A percentile compares a stretch with the other conserved stretches of the same genome.
These are phyloP conservation scores for Netelia fuscicornis DNA, from an alignment of 2,888 invertebrate species.

Conservation along the genomic window DNA sequence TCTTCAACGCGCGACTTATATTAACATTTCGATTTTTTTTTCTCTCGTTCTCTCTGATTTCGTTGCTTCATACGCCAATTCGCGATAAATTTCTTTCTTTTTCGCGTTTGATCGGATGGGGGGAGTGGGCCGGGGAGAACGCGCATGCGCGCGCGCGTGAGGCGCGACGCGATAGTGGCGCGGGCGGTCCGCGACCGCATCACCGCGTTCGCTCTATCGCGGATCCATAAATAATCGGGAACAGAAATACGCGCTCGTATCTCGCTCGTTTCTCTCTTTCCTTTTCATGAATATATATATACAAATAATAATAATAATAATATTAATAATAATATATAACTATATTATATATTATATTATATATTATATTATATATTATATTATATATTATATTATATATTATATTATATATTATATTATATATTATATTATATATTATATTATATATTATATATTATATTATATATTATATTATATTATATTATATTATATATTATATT, in stretches of 20 bases:
- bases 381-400: too few relatives aligned
- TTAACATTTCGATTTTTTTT: slow-evolving; percentile 20
- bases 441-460: too few relatives aligned
- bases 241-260: slow-evolving; percentile 80
- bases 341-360: too few relatives aligned
- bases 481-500: too few relatives aligned
- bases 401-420: too few relatives aligned
- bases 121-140: too few relatives aligned
- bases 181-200: slow-evolving; percentile 53
- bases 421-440: too few relatives aligned
- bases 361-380: too few relatives aligned
- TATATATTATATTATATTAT: too few relatives aligned
- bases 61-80: slow-evolving; percentile 35
- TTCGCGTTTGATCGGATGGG: slow-evolving; percentile 2
- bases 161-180: slow-evolving; percentile 42
- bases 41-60: slow-evolving; percentile 40
- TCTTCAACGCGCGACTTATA: slow-evolving; percentile 8
- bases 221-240: slow-evolving; percentile 78
- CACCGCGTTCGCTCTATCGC: slow-evolving; percentile 74
- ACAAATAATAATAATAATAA: too few relatives aligned
- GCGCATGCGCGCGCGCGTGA: background rate
- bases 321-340: too few relatives aligned
- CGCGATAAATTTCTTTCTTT: slow-evolving; percentile 59
- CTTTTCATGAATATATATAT: too few relatives aligned
- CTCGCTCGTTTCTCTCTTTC: slow-evolving; percentile 61